Evolutionary conservation across 1,140 invertebrate species (phyloP).

Genomic region (Neodiprion lecontei): DNA sequence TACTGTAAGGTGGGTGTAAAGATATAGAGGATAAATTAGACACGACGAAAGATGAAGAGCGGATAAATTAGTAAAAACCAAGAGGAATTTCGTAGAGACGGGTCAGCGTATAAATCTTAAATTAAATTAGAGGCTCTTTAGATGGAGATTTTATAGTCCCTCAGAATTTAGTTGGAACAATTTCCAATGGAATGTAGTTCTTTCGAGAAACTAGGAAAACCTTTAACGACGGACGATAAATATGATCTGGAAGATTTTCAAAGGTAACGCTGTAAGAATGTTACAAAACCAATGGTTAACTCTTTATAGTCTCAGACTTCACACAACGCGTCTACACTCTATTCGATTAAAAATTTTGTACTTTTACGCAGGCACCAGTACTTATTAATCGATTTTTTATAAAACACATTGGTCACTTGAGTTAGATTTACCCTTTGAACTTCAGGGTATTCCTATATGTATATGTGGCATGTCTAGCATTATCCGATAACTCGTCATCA

Average conservation of each 20-base stretch:
- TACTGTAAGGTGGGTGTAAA: not conserved
- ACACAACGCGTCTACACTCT: too few relatives aligned
- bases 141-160: constrained; percentile 40
- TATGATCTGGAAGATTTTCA: not conserved
- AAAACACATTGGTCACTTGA: too few relatives aligned
- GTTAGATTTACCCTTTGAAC: too few relatives aligned
- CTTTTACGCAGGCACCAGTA: too few relatives aligned
- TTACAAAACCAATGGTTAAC: too few relatives aligned
- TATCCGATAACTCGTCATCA: too few relatives aligned
- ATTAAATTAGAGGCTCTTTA: constrained; percentile 38
- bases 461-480: too few relatives aligned
- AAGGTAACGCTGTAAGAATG: too few relatives aligned
- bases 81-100: constrained; percentile 18
- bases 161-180: constrained; percentile 38
- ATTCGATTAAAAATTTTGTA: too few relatives aligned
- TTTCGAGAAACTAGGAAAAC: constrained; percentile 32
- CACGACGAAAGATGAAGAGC: not conserved
- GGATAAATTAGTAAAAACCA: constrained; percentile 3
- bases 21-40: not conserved
- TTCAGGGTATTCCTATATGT: too few relatives aligned
- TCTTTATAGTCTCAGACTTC: too few relatives aligned
- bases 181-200: constrained; percentile 34
- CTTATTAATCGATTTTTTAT: too few relatives aligned
- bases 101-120: constrained; percentile 40
- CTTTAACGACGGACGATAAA: constrained; percentile 35